Conservation (phyloP, 92 coral and sea anemone genomes). For the Metridium senile region DNA sequence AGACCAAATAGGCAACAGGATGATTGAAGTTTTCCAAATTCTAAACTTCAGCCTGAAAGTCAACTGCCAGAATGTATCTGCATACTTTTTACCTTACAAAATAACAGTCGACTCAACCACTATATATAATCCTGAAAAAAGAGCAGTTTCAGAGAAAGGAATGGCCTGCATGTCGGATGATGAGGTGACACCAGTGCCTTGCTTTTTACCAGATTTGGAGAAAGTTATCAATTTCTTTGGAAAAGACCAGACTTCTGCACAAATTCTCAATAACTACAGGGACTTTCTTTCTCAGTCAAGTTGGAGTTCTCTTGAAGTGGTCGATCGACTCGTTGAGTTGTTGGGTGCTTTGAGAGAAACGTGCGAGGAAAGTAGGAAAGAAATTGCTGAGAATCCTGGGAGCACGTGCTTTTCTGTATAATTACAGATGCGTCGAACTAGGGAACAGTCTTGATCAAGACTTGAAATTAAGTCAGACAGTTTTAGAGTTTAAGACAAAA, state of each 20-base stretch:
- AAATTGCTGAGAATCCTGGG: conserved; percentile 46
- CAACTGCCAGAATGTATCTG: conserved; percentile 24
- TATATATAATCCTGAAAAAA: conserved; percentile 27
- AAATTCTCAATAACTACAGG: conserved; percentile 34
- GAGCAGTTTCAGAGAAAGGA: conserved; percentile 19
- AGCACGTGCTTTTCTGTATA: conserved; percentile 41
- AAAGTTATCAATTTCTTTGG: conserved; percentile 24
- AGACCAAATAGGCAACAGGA: conserved; percentile 42
- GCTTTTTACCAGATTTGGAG: conserved; percentile 29
- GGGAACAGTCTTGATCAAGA: too few species aligned
- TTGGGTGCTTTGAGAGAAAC: conserved; percentile 37
- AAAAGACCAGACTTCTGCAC: conserved; percentile 38
- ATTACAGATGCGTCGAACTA: too few species aligned
- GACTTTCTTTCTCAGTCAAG: conserved; percentile 30
- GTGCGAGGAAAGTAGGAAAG: conserved; percentile 26
- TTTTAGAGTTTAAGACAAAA: too few species aligned
- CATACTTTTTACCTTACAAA: conserved; percentile 34
- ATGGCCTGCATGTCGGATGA: conserved; percentile 1
- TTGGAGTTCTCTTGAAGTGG: conserved; percentile 41
- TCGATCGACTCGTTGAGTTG: conserved; percentile 41
- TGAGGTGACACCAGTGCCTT: conserved; percentile 13
- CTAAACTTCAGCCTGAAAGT: conserved; percentile 38
- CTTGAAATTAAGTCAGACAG: too few species aligned
- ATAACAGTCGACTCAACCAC: not conserved
- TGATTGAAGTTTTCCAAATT: conserved; percentile 40